Evolutionary conservation across 2,888 invertebrate genomes (phyloP), one percentile per base, ranked within the genome.

Genomic region (Nomada lathburiana): DNA sequence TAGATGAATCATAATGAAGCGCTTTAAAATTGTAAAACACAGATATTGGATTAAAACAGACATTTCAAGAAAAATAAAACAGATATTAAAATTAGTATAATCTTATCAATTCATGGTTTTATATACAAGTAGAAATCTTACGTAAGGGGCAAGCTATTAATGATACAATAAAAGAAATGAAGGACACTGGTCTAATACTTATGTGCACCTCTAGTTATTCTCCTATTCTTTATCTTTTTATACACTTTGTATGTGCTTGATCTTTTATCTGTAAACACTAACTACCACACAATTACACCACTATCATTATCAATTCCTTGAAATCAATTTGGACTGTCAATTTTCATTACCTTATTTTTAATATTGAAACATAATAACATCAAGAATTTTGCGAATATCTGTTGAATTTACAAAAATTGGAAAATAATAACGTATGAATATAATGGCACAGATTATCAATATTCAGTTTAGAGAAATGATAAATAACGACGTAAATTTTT

Each of bases 1-100:
- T 29, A 29, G 36, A 9, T 36, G 2, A 23, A n/a, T 0, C 16
- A 5, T 29, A 18, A 16, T 42, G 50, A 50, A 50, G 4, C 9
- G 26, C 18, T 26, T 42, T 67, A 36, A 36, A 36, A 36, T 7
- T 9, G 3, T 47, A 13, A 13, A 44, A 44, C 44, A 44, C 11
- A 10, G 3, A 44, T 44, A 10, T 7, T 44, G 44, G 11, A 44
- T 44, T 26, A 1, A 44, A 44, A 44, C 11, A 44, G 10, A 44
- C 7, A 44, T 44, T 44, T 10, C 23, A 16, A 44, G 18, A n/a
- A 44, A 44, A 64, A 47, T 55, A 60, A 16, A 16, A n/a, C 4
- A 13, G n/a, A 60, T 0, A 3, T 53, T 23, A 47, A 52, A 29
- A 29, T 53, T 10, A n/a, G 47, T 7, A 74, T 77, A 67, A 77